A percentile compares a stretch with the other conserved stretches of the same genome.
phyloP scores from a whole-genome alignment of 2,113 vertebrate genomes.

The Sceloporus undulatus region DNA sequence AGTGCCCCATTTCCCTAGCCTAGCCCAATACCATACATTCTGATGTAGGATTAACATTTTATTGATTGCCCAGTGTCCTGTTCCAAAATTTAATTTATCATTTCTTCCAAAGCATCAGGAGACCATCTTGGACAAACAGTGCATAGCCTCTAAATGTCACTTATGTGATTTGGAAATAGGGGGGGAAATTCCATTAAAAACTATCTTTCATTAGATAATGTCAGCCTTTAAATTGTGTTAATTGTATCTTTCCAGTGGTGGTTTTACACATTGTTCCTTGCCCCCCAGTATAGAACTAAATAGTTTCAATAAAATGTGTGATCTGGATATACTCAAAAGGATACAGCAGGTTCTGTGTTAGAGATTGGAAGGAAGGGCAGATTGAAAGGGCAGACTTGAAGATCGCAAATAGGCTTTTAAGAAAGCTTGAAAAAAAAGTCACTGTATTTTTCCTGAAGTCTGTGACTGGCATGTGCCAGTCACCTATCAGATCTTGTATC shows the following conservation, averaged over 20 bases:
- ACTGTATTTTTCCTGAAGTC: too few species aligned
- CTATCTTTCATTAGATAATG: too few species aligned
- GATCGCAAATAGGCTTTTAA: neutral
- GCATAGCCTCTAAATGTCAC: rapidly evolving
- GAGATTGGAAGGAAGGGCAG: too few species aligned
- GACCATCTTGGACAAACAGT: neutral
- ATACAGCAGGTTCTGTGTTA: too few species aligned
- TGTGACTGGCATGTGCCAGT: too few species aligned
- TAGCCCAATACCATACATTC: constrained; percentile 6
- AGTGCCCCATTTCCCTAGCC: neutral
- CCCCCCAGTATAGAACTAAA: neutral
- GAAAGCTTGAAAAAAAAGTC: too few species aligned
- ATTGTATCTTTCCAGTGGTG: neutral
- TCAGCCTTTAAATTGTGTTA: neutral
- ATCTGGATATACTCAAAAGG: neutral
- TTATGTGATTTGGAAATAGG: constrained; percentile 26
- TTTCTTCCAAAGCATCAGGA: neutral
- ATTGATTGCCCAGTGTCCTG: neutral
- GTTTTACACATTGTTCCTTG: neutral
- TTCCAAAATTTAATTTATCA: constrained; percentile 4
- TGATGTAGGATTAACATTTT: constrained; percentile 41
- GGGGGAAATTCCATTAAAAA: neutral
- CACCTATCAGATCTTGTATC: too few species aligned
- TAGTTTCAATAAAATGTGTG: neutral
- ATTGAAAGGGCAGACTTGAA: neutral